Evolutionary conservation across 30 jellyfish, hydroid and myxozoan genomes (phyloP).

Genomic region (Aurelia sp.): DNA sequence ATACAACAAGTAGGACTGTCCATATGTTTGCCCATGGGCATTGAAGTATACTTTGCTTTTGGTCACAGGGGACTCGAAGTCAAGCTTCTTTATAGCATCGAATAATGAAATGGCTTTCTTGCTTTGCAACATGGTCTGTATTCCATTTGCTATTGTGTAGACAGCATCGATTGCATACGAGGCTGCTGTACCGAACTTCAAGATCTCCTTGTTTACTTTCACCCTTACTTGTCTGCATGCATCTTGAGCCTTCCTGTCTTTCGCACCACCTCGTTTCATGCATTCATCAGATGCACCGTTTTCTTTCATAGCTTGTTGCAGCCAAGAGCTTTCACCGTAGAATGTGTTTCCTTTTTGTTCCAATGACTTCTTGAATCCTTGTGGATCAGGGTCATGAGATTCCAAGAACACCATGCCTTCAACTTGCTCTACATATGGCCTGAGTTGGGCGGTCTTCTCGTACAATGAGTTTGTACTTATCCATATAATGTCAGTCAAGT

Average conservation of each 20-base stretch:
- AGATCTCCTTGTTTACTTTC: constrained; percentile 14
- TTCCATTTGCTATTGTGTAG: constrained; percentile 51
- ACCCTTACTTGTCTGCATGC: constrained; percentile 55
- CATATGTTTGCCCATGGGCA: constrained; percentile 35
- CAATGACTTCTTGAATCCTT: constrained; percentile 52
- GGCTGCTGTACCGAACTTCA: constrained; percentile 19
- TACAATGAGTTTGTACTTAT: constrained; percentile 82
- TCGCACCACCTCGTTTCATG: neutral
- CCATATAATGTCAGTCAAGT: constrained; percentile 54
- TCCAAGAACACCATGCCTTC: constrained; percentile 87
- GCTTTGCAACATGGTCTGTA: constrained; percentile 25
- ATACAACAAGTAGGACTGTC: constrained; percentile 37
- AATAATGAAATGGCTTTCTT: constrained; percentile 10
- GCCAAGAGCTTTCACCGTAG: constrained; percentile 43
- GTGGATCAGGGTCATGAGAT: constrained; percentile 31
- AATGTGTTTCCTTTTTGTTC: constrained; percentile 52
- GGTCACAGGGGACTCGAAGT: constrained; percentile 65
- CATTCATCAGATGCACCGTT: constrained; percentile 52
- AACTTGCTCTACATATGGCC: constrained; percentile 45
- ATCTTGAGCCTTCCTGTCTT: constrained; percentile 7
- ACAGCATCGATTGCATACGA: constrained; percentile 85
- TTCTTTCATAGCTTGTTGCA: constrained; percentile 33
- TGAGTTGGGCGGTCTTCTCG: constrained; percentile 2
- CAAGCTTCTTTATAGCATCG: constrained; percentile 20
- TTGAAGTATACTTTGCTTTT: constrained; percentile 44